Evolutionary conservation across 2,888 invertebrate species (phyloP).

Genomic region (Phyllotreta cruciferae): DNA sequence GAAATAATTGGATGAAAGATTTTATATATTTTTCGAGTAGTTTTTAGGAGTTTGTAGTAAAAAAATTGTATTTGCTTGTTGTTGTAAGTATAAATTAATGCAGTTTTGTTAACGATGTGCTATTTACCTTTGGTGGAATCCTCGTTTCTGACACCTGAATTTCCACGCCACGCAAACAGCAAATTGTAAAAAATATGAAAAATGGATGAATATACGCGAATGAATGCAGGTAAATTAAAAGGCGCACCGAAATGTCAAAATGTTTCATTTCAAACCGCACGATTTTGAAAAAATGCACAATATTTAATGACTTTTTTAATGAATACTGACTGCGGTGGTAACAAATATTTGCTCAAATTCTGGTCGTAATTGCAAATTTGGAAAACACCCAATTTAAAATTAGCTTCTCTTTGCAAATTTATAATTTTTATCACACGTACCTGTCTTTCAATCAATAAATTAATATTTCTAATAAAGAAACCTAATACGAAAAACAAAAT

Average conservation of each 20-base stretch:
- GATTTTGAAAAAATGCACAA: background rate
- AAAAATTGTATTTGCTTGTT: no score
- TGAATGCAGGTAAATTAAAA: constrained; percentile 8
- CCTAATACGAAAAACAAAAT: no score
- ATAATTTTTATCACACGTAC: no score
- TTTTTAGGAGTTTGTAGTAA: no score
- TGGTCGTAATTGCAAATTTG: no score
- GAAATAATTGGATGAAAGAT: no score
- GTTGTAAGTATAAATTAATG: no score
- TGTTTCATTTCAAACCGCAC: background rate
- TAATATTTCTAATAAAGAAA: no score
- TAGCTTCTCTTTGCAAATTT: no score
- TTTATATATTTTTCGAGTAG: no score
- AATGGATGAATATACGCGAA: background rate
- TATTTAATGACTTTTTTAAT: background rate
- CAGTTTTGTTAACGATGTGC: background rate
- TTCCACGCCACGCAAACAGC: background rate
- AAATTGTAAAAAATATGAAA: constrained; percentile 10
- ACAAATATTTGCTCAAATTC: background rate
- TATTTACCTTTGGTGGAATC: background rate
- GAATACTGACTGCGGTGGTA: background rate
- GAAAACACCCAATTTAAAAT: no score
- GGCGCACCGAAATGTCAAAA: constrained; percentile 6
- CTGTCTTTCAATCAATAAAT: no score
- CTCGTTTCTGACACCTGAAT: constrained; percentile 11